Percentiles rank a stretch among this genome's conserved stretches.
These are phyloP conservation scores for Conistra vaccinii DNA, from an alignment of 2,888 invertebrate species.

Conservation along the genomic window DNA sequence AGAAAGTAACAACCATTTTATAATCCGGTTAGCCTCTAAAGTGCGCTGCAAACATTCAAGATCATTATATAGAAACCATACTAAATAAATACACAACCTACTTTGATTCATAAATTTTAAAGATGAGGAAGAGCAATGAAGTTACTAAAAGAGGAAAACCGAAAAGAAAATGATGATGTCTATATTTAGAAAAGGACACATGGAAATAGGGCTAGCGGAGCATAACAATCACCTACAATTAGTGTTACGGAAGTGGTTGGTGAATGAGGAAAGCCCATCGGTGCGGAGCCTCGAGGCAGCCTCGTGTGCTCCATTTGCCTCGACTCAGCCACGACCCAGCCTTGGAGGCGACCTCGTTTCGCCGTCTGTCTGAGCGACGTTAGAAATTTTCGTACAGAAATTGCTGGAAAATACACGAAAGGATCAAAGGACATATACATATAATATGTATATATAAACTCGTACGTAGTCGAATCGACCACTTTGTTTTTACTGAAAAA, in stretches of 20 bases:
- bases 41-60: conserved; percentile 8
- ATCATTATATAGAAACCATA: conserved; percentile 8
- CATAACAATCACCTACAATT: conserved; percentile 75
- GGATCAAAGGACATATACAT: not conserved
- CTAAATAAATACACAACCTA: conserved; percentile 8
- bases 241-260: conserved; percentile 75
- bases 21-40: conserved; percentile 29
- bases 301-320: conserved; percentile 77
- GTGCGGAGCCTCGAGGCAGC: conserved; percentile 75
- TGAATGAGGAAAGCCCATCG: conserved; percentile 82
- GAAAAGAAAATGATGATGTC: conserved; percentile 53
- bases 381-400: conserved; percentile 52
- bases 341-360: conserved; percentile 73
- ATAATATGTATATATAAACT: too few relatives aligned
- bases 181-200: conserved; percentile 71
- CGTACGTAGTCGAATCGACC: too few relatives aligned
- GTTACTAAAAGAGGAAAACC: conserved; percentile 45
- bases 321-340: conserved; percentile 71
- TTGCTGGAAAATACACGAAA: conserved; percentile 5
- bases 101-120: conserved; percentile 19
- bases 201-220: conserved; percentile 67
- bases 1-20: conserved; percentile 35
- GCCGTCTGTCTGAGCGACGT: conserved; percentile 27
- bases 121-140: conserved; percentile 23
- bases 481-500: not conserved